Percentiles rank a stretch among this genome's conserved stretches.
Conservation (phyloP, 2,113 vertebrate species). For the Eublepharis macularius region DNA sequence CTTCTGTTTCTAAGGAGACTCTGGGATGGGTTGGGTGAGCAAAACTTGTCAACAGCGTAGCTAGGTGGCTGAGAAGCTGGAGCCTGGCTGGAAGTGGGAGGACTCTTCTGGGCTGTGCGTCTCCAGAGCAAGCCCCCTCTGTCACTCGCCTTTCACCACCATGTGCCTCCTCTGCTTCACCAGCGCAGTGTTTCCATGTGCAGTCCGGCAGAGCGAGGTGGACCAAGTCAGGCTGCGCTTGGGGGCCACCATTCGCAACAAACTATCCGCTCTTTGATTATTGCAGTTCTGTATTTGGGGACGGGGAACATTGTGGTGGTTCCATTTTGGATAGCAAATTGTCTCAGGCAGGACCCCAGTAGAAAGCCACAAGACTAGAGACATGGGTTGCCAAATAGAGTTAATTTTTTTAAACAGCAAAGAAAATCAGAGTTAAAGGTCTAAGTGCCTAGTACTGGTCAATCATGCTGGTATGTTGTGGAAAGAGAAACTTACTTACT, state of each 20-base stretch:
- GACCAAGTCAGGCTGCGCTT: background rate
- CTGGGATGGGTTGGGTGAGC: background rate
- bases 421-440: too few species aligned
- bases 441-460: background rate
- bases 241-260: too few species aligned
- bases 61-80: background rate
- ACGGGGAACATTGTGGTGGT: too few species aligned
- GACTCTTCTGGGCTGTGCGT: background rate
- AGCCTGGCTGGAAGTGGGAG: background rate
- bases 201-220: too few species aligned
- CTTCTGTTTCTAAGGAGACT: slow-evolving; percentile 6
- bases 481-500: too few species aligned
- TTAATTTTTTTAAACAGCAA: background rate
- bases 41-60: background rate
- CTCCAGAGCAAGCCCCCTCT: background rate
- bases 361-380: background rate
- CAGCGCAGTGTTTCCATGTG: background rate
- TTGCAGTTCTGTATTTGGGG: too few species aligned
- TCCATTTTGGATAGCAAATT: too few species aligned
- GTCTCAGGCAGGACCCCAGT: background rate
- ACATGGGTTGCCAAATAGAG: background rate
- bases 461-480: too few species aligned
- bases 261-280: background rate
- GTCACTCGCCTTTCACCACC: too few species aligned
- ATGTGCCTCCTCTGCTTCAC: background rate